Evolutionary conservation across 2,888 invertebrate species (phyloP), one percentile per base, ranked within the genome.

Genomic region (Stenurella melanura): DNA sequence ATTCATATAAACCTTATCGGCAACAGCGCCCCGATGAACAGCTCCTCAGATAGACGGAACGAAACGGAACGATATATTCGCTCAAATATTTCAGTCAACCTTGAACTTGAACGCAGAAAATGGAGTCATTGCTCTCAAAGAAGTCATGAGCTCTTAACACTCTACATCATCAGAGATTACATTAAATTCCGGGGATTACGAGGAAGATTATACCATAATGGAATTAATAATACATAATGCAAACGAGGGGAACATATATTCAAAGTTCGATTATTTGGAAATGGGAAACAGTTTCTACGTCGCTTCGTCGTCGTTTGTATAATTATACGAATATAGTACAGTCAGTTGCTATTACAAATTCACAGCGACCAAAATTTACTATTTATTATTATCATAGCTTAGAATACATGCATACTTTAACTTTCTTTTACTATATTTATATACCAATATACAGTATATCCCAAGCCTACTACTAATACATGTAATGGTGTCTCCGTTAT

Each of bases 81-180:
- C 75, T 67, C 56, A 79, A 79, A 79, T 77, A 77, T 78, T 76
- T 69, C 66, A 63, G 67, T 67, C 74, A 81, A 78, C 82, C 82
- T 82, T 82, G 82, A 82, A 81, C 82, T 82, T 81, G 80, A 80
- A 80, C 81, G 77, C 66, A 68, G 77, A 77, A 80, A 74, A 58
- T 74, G 60, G 58, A 78, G 78, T 76, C 78, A 78, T 80, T 67
- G 80, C 70, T 77, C 80, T 70, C 74, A 61, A 71, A 79, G 78
- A 76, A 78, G 78, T 74, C 76, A 78, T 73, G 63, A 79, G 77
- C 69, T 68, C 50, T 69, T 69, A 66, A 70, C 75, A 75, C 67
- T 68, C 68, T 57, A 70, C 17, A 21, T 21, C 68, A 56, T 63
- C 66, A n/a, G 17, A 54, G 50, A 26, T 60, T 38, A 11, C 68